Base-by-base conservation (phyloP, 2,113 vertebrate species). In the Fulmarus glacialis region DNA sequence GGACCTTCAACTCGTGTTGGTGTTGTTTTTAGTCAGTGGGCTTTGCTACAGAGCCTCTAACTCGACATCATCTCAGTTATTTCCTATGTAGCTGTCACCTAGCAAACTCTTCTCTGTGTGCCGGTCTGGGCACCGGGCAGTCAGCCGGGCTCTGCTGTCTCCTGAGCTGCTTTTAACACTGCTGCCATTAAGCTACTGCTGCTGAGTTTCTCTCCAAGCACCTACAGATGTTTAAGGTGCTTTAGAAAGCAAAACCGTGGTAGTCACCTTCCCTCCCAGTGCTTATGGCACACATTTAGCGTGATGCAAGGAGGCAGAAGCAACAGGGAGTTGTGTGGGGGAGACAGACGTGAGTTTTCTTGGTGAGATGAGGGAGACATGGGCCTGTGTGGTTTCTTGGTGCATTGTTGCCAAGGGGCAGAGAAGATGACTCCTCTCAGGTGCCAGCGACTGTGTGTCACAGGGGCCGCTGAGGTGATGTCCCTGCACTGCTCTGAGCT, bases 401-500 rank as follows among this genome's bases (percentile, higher is more conserved):
- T 17, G 32, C 0, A 0, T 6, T 66, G 45, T 9, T 73, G 60
- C 17, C 30, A 30, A 55, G 43, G 30, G 32, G 8, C 55, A 63
- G 52, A 58, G 59, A 21, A 48, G 19, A 20, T 32, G 62, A 52
- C 15, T 19, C 23, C 30, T 68, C 48, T 56, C 53, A 21, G 59
- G 27, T 59, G 32, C 18, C 3, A 8, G 3, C 1, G 4, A 2
- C 55, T 52, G 5, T 40, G 67, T 50, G 53, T 53, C 40, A 34
- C 1, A 2, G 26, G 43, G 45, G 30, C 55, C 3, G 2, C 47
- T 4, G 7, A 32, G 55, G 42, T 52, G 70, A 22, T 53, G 53
- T 67, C 29, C 72, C 55, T 82, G 55, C 12, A 1, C 40, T 63
- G 81, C 77, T 73, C 62, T 72, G 81, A 77, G 63, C 80, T 45